Evolutionary conservation across 2,888 invertebrate genomes (phyloP), one percentile per base, ranked within the genome.

Genomic region (Embidobia sp.): DNA sequence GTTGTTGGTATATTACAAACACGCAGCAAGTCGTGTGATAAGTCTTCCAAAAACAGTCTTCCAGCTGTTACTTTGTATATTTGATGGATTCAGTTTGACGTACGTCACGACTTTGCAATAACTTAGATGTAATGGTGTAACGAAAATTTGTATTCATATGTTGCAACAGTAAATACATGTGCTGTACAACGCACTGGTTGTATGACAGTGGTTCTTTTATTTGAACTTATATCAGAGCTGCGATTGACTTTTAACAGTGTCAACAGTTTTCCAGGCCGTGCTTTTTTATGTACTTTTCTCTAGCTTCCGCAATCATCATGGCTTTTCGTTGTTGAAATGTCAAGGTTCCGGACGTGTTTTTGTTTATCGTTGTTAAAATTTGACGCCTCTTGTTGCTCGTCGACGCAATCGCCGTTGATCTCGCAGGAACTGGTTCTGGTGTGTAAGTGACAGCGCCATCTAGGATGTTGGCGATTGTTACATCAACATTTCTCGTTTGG

Each of bases 261-360:
- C 88, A 87, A 87, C 87, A 87, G 85, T 87, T 84, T 85, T 87
- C 79, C 44, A 94, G 90, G 31, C 93, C 93, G 85, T 95, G 94
- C 88, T 95, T 96, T 87, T 94, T 93, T 78, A 95, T 93, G 87
- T 96, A 97, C 85, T 93, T 92, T 88, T 92, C 91, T 76, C 95
- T 91, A 1, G 96, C 96, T 79, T 93, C 93, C 10, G 94, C 94
- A 75, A 96, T 93, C 91, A 97, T 93, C 84, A 93, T 92, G 49
- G 93, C 92, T 88, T 96, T 97, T 67, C 94, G 90, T 85, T 96
- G 95, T 83, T 95, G 94, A 90, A 95, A 95, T 77, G 95, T 94
- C 81, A 93, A 89, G 85, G 93, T 94, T n/a, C 93, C 89, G 85
- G 93, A 94, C 15, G 95, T 89, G 79, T 94, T 79, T 31, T 80